These are phyloP conservation scores for Lacerta agilis DNA, from an alignment of 2,797 vertebrate species.

Conservation along the genomic window DNA sequence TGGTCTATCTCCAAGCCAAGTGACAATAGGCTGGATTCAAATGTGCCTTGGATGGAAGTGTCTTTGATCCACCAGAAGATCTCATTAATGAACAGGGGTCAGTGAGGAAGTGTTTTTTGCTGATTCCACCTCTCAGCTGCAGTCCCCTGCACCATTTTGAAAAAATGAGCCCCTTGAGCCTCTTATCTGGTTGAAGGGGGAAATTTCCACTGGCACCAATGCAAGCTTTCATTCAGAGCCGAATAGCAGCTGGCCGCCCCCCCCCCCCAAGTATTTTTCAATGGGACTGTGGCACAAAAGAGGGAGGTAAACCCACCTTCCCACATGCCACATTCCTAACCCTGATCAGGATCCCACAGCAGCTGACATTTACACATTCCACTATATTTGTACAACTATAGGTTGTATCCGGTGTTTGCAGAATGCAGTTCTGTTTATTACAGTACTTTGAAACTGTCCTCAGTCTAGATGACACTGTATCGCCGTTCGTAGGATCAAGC, in stretches of 20 bases:
- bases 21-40: not conserved
- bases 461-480: too few species aligned
- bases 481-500: too few species aligned
- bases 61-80: not conserved
- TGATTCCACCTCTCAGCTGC: not conserved
- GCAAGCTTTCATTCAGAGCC: not conserved
- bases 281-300: not conserved
- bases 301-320: not conserved
- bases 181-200: not conserved
- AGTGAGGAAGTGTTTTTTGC: not conserved
- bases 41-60: not conserved
- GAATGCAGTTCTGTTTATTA: too few species aligned
- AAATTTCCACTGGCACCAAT: not conserved
- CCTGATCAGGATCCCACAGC: not conserved
- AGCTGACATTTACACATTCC: not conserved
- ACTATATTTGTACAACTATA: not conserved
- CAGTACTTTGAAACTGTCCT: too few species aligned
- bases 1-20: not conserved
- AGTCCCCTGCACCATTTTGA: not conserved
- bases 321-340: not conserved
- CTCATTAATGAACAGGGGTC: not conserved
- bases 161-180: not conserved
- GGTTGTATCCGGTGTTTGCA: too few species aligned
- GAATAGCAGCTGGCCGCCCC: not conserved
- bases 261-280: not conserved